Evolutionary conservation across 2,113 vertebrate species (phyloP).

Genomic region (Picathartes gymnocephalus): DNA sequence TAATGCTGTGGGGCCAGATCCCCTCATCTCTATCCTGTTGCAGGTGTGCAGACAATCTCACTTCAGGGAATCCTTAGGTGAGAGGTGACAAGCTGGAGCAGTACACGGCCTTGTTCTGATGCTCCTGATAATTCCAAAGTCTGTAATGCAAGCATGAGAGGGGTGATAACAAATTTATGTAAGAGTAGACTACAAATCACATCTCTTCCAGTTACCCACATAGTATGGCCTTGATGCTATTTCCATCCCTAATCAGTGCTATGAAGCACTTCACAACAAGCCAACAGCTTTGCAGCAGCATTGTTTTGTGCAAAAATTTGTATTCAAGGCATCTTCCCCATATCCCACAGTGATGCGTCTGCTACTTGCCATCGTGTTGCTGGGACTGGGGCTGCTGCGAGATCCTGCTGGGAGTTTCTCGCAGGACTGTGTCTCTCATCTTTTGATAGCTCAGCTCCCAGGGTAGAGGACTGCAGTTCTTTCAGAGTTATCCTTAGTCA

Average conservation of each 20-base stretch:
- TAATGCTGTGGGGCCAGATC: neutral
- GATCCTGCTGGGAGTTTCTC: neutral
- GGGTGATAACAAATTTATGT: neutral
- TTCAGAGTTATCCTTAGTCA: neutral
- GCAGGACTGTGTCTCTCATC: neutral
- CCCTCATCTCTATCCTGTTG: neutral
- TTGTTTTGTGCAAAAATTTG: neutral
- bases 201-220: neutral
- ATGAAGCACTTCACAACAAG: neutral
- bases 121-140: neutral
- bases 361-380: neutral
- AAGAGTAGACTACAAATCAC: neutral
- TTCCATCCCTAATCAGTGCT: neutral
- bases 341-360: neutral
- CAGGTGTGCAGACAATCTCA: neutral
- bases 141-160: neutral
- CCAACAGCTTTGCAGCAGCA: neutral
- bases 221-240: neutral
- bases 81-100: neutral
- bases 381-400: rapidly evolving
- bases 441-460: neutral
- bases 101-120: neutral
- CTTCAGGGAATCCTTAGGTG: neutral
- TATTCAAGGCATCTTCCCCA: neutral
- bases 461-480: neutral